Conservation (phyloP, 2,113 vertebrate genomes). For the Fregetta grallaria region DNA sequence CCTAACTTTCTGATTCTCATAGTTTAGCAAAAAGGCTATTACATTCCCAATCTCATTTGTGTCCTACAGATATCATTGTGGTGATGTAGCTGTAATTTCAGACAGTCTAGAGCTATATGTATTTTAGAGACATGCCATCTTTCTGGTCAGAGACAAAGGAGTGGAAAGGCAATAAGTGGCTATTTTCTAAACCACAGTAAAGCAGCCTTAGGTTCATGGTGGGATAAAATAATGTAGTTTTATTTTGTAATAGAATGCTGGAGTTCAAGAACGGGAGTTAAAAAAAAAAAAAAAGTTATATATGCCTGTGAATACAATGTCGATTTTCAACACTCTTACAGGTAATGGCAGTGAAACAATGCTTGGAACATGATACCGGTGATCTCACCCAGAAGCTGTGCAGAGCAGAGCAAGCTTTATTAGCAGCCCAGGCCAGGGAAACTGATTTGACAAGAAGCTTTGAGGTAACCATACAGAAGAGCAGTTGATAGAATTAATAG, state of each 20-base stretch:
- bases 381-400: constrained; percentile 80
- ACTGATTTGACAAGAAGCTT: constrained; percentile 76
- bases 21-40: neutral
- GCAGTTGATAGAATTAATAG: neutral
- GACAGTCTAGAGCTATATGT: neutral
- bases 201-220: neutral
- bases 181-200: neutral
- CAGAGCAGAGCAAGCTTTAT: constrained; percentile 77
- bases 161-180: neutral
- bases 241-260: neutral
- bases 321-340: constrained; percentile 15
- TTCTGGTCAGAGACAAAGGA: neutral
- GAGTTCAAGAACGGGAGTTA: neutral
- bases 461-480: constrained; percentile 71
- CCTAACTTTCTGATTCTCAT: neutral
- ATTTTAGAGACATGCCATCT: neutral
- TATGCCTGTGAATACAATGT: neutral
- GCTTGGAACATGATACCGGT: constrained; percentile 73
- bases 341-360: constrained; percentile 73
- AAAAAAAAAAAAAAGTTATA: neutral
- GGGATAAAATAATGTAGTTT: neutral
- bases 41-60: neutral
- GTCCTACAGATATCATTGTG: neutral
- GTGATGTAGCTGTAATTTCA: neutral
- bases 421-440: constrained; percentile 75